These are phyloP conservation scores for Anarsia innoxiella DNA, from an alignment of 2,888 invertebrate genomes.

Conservation along the genomic window DNA sequence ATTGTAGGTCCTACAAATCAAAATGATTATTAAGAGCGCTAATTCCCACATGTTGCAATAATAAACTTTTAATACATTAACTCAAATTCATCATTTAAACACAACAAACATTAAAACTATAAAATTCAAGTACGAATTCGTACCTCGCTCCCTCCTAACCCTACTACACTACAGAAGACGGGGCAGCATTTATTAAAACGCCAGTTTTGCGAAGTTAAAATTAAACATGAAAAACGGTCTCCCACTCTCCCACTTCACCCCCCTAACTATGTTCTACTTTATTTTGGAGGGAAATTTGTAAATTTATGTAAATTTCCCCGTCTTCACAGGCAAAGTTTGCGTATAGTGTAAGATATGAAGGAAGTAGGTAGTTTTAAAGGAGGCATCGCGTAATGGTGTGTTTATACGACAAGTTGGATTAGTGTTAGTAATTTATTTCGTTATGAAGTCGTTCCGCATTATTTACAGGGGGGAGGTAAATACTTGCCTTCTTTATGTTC, in stretches of 20 bases:
- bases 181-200: conserved; percentile 67
- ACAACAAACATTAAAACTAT: too few relatives aligned
- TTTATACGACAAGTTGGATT: conserved; percentile 20
- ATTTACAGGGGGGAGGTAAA: conserved; percentile 8
- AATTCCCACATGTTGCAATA: too few relatives aligned
- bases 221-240: conserved; percentile 73
- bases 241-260: conserved; percentile 21
- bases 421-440: conserved; percentile 15
- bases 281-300: conserved; percentile 70
- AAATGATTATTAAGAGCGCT: too few relatives aligned
- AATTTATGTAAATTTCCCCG: conserved; percentile 74
- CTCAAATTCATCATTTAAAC: too few relatives aligned
- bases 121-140: too few relatives aligned
- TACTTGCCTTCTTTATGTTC: too few relatives aligned
- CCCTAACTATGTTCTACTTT: conserved; percentile 59
- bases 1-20: too few relatives aligned
- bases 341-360: not conserved
- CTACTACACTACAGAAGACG: conserved; percentile 26
- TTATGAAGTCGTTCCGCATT: conserved; percentile 10
- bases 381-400: too few relatives aligned
- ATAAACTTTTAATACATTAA: too few relatives aligned
- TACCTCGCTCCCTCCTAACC: too few relatives aligned
- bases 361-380: too few relatives aligned
- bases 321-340: conserved; percentile 40
- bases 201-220: conserved; percentile 72